These are phyloP conservation scores for Uria aalge DNA, from an alignment of 2,113 vertebrate genomes.

Conservation along the genomic window DNA sequence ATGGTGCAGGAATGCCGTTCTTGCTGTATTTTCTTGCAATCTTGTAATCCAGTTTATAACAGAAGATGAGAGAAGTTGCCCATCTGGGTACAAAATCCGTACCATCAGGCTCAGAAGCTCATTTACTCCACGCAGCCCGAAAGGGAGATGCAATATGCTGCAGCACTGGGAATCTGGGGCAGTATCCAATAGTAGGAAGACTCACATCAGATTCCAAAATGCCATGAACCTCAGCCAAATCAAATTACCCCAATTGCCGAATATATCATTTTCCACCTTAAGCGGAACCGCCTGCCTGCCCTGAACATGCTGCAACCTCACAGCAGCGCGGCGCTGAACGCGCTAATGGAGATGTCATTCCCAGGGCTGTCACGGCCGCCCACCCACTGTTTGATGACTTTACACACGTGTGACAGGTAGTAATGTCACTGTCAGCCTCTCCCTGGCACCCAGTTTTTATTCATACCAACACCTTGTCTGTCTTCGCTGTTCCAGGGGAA, in stretches of 20 bases:
- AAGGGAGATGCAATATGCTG: conserved; percentile 21
- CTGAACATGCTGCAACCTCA: neutral
- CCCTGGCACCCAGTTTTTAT: conserved; percentile 49
- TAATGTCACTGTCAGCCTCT: conserved; percentile 64
- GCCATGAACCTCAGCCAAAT: conserved; percentile 8
- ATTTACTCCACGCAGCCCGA: neutral
- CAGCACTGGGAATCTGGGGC: conserved; percentile 6
- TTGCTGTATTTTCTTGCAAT: neutral
- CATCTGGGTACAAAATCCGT: neutral
- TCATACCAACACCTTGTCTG: conserved; percentile 4
- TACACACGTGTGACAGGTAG: conserved; percentile 67
- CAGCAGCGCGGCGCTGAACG: neutral
- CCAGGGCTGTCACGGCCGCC: conserved; percentile 51
- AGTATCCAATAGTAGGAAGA: conserved; percentile 2
- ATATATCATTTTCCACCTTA: conserved; percentile 32
- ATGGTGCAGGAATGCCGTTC: neutral
- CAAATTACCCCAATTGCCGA: neutral
- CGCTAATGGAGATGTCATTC: conserved; percentile 54
- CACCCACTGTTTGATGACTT: conserved; percentile 65
- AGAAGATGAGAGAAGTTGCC: conserved; percentile 22
- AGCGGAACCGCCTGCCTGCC: conserved; percentile 5
- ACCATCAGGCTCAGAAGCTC: neutral
- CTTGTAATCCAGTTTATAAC: neutral
- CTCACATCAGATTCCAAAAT: conserved; percentile 17
- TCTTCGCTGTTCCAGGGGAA: neutral